Evolutionary conservation across 2,113 vertebrate species (phyloP), one percentile per base, ranked within the genome.

Genomic region (Acanthochromis polyacanthus): DNA sequence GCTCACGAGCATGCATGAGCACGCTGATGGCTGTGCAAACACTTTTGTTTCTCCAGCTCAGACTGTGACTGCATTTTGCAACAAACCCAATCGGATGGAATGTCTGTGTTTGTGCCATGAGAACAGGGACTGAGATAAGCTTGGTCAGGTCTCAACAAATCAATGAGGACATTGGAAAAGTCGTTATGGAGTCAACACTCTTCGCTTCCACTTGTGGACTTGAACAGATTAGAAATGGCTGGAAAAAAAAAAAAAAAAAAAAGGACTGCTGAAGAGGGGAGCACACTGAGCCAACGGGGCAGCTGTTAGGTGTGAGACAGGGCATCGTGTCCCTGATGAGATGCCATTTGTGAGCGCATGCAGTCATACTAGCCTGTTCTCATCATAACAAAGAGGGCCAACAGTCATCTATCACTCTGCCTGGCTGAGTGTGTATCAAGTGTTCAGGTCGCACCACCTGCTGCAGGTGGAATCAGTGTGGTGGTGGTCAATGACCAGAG

Each of bases 351-450:
- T 65, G 59, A 52, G 79, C 5, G 40, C 55, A 53, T 62, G 53
- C 67, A 72, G 75, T 82, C 48, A 75, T 65, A 57, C 40, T 59
- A 67, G 77, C 67, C 53, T 0, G 2, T 61, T 80, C 55, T 64
- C 51, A 28, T 85, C 63, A 38, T 71, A 57, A 71, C 72, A 62
- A 68, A 80, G 59, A 59, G 75, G 71, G 78, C 75, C 76, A 72
- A 57, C 63, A 68, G 56, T 83, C 78, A 88, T 88, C 62, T 36
- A 78, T 91, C 85, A 88, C 70, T 56, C 60, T 75, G 85, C 85
- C 86, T 72, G 75, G 28, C 67, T 20, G 68, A 69, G 72, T 36
- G 75, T 20, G 72, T 80, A 81, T 90, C 64, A 79, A 72, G 68
- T 1, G 58, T 28, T 17, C 0, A 0, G 87, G 69, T 88, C 65